Base-by-base conservation (phyloP, 2,888 invertebrate genomes). In the Melanophora roralis region DNA sequence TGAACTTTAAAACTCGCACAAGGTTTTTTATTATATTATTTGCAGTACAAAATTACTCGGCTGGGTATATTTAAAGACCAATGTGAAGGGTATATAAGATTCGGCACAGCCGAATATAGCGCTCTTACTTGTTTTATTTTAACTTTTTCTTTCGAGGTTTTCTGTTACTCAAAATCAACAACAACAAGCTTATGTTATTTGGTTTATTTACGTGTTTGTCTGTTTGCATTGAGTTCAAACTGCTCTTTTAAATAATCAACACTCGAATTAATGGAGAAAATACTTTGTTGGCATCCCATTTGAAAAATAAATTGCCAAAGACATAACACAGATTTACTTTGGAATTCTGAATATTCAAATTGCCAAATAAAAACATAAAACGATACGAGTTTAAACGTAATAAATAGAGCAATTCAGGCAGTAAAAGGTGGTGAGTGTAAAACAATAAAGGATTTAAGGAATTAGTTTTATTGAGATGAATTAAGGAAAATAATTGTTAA, bases 221-320 rank as follows among this genome's bases (percentile, higher is more conserved):
- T 19, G 38, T 27, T n/a, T 36, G n/a, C n/a, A n/a, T 14, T 67
- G 16, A 7, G 12, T 59, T 65, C 49, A 16, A 49, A 62, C 60
- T 43, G 67, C 14, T 72, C 68, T 62, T 62, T 71, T 72, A 64
- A 68, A 80, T 69, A 80, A 67, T 76, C 75, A 72, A 75, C 71
- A 76, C 47, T 53, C 21, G 57, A 34, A 36, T 69, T 57, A 79
- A 74, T 72, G 47, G 47, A 55, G 57, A 11, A 57, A 40, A 64
- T 64, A 34, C 64, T 71, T 71, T 76, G 64, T 64, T 76, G 76
- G 69, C 76, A 71, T 53, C 49, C 69, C 49, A 23, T 62, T 49
- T 36, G 32, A 65, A 43, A 38, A 65, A n/a, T n/a, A n/a, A n/a
- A n/a, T n/a, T n/a, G 43, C 62, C 38, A 64, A 36, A 65, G 68